These are phyloP conservation scores for Donacobius atricapilla DNA, from an alignment of 2,113 vertebrate genomes.

Conservation along the genomic window DNA sequence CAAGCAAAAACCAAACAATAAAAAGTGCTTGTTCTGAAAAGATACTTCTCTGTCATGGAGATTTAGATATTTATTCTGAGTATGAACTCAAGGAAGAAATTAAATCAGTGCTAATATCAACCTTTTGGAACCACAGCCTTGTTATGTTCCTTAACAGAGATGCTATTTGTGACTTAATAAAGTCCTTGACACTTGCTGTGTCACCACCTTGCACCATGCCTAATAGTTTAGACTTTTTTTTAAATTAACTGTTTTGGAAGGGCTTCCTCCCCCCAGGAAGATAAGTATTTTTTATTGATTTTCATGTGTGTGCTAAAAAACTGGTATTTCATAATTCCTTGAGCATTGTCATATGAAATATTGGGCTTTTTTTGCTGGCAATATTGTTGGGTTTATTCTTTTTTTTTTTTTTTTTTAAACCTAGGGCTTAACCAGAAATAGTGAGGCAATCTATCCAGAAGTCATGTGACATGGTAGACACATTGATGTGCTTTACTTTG, in stretches of 20 bases:
- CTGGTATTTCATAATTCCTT: not conserved
- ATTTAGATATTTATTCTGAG: not conserved
- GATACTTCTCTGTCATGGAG: not conserved
- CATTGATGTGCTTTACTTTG: not conserved
- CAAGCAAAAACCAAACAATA: not conserved
- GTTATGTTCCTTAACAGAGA: not conserved
- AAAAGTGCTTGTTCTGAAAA: not conserved
- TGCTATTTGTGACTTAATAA: not conserved
- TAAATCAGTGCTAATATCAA: not conserved
- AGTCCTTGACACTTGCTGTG: not conserved
- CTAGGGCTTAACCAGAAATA: not conserved
- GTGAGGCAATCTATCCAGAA: not conserved
- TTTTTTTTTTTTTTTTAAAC: not conserved
- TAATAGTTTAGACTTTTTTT: not conserved
- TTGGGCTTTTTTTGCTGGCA: accelerated
- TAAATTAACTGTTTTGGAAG: not conserved
- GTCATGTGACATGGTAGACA: not conserved
- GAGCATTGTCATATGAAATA: not conserved
- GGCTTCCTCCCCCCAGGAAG: not conserved
- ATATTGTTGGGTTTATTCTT: accelerated
- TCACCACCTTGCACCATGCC: not conserved
- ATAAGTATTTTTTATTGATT: not conserved
- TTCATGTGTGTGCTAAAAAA: not conserved
- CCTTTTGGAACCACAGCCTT: not conserved
- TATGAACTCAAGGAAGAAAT: not conserved